Percentiles rank a stretch among this genome's conserved stretches.
These are phyloP conservation scores for Metopia argyrocephala DNA, from an alignment of 2,888 invertebrate genomes.

Conservation along the genomic window DNA sequence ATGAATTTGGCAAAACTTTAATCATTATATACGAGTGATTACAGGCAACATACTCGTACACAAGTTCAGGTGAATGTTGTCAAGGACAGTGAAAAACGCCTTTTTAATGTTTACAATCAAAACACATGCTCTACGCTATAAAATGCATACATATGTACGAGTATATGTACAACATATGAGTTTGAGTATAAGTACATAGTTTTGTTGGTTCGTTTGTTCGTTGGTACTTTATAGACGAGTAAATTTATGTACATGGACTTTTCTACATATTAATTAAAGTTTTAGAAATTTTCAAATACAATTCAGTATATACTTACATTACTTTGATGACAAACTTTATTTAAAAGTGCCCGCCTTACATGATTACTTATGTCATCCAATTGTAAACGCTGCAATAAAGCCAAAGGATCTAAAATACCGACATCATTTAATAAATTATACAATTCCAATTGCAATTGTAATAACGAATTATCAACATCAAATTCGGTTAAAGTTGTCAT, in stretches of 20 bases:
- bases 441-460: constrained; percentile 72
- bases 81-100: constrained; percentile 46
- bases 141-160: not conserved
- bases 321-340: constrained; percentile 73
- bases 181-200: no score
- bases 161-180: no score
- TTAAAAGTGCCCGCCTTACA: constrained; percentile 70
- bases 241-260: not conserved
- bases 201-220: no score
- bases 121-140: constrained; percentile 1
- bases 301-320: constrained; percentile 68
- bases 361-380: constrained; percentile 66
- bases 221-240: no score
- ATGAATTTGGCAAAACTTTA: constrained; percentile 44
- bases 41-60: not conserved
- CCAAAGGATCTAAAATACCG: constrained; percentile 73
- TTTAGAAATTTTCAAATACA: constrained; percentile 70
- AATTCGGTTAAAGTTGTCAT: constrained; percentile 40
- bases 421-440: constrained; percentile 74
- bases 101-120: constrained; percentile 44
- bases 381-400: constrained; percentile 68
- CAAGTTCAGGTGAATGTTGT: constrained; percentile 43
- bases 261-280: constrained; percentile 68
- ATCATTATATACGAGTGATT: constrained; percentile 18
- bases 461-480: constrained; percentile 58